Conservation (phyloP, 2,888 invertebrate genomes). For the Quadriops clusia region DNA sequence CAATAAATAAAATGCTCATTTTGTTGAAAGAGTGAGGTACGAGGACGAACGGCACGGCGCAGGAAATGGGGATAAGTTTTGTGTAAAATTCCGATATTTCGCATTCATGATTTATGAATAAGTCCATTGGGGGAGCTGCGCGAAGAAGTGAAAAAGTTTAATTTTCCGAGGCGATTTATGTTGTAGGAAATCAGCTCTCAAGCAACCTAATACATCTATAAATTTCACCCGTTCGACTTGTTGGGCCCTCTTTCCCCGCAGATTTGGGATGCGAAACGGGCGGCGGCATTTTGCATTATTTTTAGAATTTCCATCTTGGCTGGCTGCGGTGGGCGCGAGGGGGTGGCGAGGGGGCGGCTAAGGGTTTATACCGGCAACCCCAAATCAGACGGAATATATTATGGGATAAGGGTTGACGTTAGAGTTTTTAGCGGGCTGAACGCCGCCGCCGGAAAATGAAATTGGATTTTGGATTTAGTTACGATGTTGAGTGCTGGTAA, state of each 20-base stretch:
- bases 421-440: conserved; percentile 16
- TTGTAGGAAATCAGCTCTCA: conserved; percentile 26
- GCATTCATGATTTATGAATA: conserved; percentile 24
- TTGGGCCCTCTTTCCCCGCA: conserved; percentile 18
- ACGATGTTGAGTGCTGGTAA: conserved; percentile 20
- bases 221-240: conserved; percentile 24
- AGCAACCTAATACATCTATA: conserved; percentile 27
- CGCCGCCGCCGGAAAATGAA: conserved; percentile 19
- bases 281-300: conserved; percentile 22
- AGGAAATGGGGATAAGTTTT: conserved; percentile 17
- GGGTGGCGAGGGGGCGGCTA: conserved; percentile 11
- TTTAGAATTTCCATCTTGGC: conserved; percentile 24
- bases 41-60: too few relatives aligned
- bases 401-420: conserved; percentile 24
- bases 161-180: conserved; percentile 28
- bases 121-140: conserved; percentile 20
- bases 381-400: conserved; percentile 27
- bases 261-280: conserved; percentile 18
- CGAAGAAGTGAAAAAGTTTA: conserved; percentile 28
- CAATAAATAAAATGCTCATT: too few relatives aligned
- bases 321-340: conserved; percentile 17
- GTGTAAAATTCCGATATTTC: conserved; percentile 20
- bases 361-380: conserved; percentile 19
- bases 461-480: conserved; percentile 21
- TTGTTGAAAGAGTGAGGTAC: too few relatives aligned